Percentiles rank a stretch among this genome's conserved stretches.
Evolutionary conservation across 2,797 vertebrate species (phyloP).

Genomic region (Cyprinella venusta): DNA sequence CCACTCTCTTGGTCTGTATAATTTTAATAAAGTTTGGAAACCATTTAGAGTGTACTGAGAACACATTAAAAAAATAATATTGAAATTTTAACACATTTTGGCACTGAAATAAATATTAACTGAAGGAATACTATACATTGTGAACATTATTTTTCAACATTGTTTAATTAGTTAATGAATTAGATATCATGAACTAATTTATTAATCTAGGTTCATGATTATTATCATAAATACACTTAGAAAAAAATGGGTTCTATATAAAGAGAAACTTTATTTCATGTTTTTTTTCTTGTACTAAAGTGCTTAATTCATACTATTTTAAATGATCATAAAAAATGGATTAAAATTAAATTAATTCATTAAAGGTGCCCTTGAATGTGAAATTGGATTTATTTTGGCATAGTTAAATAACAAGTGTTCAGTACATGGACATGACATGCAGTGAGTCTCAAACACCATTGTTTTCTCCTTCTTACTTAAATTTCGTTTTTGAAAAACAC

Average conservation of each 20-base stretch:
- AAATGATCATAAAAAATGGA: background rate
- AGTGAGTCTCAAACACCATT: too few relatives aligned
- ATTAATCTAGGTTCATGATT: background rate
- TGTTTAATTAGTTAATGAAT: background rate
- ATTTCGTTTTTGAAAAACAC: too few relatives aligned
- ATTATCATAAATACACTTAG: background rate
- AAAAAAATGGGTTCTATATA: background rate
- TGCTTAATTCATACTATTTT: background rate
- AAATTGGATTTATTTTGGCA: too few relatives aligned
- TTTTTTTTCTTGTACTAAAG: background rate
- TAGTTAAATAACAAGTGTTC: too few relatives aligned
- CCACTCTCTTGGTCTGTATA: constrained; percentile 2
- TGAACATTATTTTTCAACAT: background rate
- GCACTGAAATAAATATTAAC: background rate
- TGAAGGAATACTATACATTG: background rate
- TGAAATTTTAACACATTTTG: background rate
- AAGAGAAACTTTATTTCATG: background rate
- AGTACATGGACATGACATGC: too few relatives aligned
- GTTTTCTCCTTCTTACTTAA: too few relatives aligned
- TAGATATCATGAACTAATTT: background rate
- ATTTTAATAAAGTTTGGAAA: constrained; percentile 28
- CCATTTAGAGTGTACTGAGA: background rate
- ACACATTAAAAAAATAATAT: background rate
- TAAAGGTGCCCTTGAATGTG: too few relatives aligned
- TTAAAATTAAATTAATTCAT: background rate